Evolutionary conservation across 1,140 invertebrate genomes (phyloP), one percentile per base, ranked within the genome.

Genomic region (Pogonomyrmex californicus): DNA sequence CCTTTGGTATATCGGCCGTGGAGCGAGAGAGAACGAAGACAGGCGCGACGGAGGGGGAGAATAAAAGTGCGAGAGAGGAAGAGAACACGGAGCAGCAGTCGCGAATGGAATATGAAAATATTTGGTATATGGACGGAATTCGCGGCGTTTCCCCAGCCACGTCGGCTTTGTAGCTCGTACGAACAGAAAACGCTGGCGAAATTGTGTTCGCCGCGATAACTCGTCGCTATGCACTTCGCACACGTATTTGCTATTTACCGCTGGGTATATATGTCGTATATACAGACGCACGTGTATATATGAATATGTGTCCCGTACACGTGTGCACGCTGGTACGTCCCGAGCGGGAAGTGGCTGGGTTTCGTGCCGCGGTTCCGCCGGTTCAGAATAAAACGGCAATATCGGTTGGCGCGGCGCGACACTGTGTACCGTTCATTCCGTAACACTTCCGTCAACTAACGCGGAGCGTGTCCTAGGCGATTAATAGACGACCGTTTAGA

Each of bases 61-160:
- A 38, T 71, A 58, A 87, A 49, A 85, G 82, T 51, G 51, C 10
- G 54, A 38, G 44, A 70, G 70, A 73, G 83, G 62, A 68, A 60
- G 63, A 73, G 63, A 33, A 38, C 54, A 30, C 23, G 77, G 76
- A 83, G 89, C 87, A 81, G 89, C 86, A 90, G 86, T 90, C 81
- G 88, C 88, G 88, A 90, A 90, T 90, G 89, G 89, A 90, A 90
- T 90, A 90, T 90, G 88, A 90, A 90, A 90, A 90, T 90, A 90
- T 90, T 90, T 90, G 86, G 75, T 82, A 88, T 77, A 70, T 65
- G 66, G 78, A 87, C 77, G 68, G 36, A 41, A 76, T 66, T 75
- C 63, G 70, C 47, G 56, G 73, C 83, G 79, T 87, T 87, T 63
- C 66, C 38, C 54, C 66, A 78, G 44, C 62, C 75, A 44, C 70